Conservation (phyloP, 2,888 invertebrate genomes). For the Diarsia dahlii region DNA sequence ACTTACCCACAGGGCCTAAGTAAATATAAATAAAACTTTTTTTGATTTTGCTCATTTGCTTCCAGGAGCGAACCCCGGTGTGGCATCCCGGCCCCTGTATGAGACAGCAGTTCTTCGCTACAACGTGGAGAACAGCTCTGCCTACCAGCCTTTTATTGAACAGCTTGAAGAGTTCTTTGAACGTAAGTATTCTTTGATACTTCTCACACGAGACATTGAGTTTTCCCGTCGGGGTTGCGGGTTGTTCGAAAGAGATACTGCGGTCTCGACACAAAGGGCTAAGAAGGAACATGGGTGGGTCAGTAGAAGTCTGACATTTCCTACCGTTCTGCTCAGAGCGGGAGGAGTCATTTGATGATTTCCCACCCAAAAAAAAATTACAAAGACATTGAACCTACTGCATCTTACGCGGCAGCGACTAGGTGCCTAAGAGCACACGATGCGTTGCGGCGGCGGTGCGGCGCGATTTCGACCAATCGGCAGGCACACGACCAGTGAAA, state of each 20-base stretch:
- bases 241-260: too few relatives aligned
- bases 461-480: too few relatives aligned
- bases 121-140: slow-evolving; percentile 85
- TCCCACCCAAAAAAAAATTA: too few relatives aligned
- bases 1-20: not conserved
- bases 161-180: slow-evolving; percentile 84
- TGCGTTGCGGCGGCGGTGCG: too few relatives aligned
- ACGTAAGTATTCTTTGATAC: slow-evolving; percentile 70
- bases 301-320: too few relatives aligned
- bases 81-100: slow-evolving; percentile 91
- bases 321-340: too few relatives aligned
- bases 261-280: too few relatives aligned
- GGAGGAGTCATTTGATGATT: too few relatives aligned
- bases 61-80: slow-evolving; percentile 90
- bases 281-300: too few relatives aligned
- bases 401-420: not conserved
- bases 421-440: too few relatives aligned
- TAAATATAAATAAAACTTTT: not conserved
- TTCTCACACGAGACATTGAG: not conserved
- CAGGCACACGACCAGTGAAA: too few relatives aligned
- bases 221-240: too few relatives aligned
- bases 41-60: slow-evolving; percentile 15
- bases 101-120: slow-evolving; percentile 90
- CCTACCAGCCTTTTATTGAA: slow-evolving; percentile 86
- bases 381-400: not conserved